Evolutionary conservation across 2,888 invertebrate species (phyloP), one percentile per base, ranked within the genome.

Genomic region (Diarsia brunnea): DNA sequence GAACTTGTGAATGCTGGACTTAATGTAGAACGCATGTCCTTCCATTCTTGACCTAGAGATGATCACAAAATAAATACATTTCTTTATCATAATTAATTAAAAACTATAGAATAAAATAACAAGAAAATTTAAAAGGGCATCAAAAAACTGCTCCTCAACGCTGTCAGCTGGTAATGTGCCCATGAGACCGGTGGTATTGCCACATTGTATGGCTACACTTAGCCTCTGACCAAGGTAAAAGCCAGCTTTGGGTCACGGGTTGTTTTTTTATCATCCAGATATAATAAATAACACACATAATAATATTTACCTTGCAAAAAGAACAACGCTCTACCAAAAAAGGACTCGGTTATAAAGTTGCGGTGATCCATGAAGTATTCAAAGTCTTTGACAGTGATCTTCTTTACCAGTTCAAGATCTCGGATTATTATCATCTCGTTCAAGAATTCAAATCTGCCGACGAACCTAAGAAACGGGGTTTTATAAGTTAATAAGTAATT

Each of bases 351-450:
- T 2, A 8, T 93, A 0, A 94, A 51, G 7, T 86, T 78, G 1
- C 93, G 92, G 87, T 96, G 97, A 89, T 97, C 96, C 0, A 93
- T 75, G 82, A 97, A 97, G 81, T 96, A 89, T 70, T 97, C 97
- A 73, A 97, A 97, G 84, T 97, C 97, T 82, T 97, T 97, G 2
- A 97, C 91, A 0, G 95, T 89, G 10, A 97, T 92, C 69, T 93
- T 93, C 55, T 97, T 97, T 0, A 97, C 72, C 16, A 97, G 75
- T 38, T 97, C 97, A 0, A 96, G 89, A 86, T 97, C 97, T 3
- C 93, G 91, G 21, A 97, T 77, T 53, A 97, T 78, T 2, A 95
- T 66, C 1, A 92, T 21, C 0, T 96, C 96, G 0, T 81, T 91
- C 0, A 92, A 76, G 45, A 97, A 93, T 81, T 96, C 95, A 75